These are phyloP conservation scores for Drosophila maculinotata DNA, from an alignment of 2,888 invertebrate species.

Conservation along the genomic window DNA sequence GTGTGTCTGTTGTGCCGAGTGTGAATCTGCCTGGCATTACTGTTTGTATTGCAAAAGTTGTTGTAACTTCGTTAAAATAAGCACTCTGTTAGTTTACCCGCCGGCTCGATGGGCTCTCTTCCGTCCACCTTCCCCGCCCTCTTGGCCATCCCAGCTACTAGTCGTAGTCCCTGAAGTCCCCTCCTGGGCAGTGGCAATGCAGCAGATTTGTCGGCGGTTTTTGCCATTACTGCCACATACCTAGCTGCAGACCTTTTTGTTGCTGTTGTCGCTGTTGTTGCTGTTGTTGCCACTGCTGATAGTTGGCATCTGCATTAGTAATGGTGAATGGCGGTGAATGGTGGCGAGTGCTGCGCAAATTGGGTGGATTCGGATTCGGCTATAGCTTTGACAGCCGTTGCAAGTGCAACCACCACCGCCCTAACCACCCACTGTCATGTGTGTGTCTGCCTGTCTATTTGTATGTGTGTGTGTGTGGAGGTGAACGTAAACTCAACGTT, in stretches of 20 bases:
- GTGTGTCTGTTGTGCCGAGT: slow-evolving; percentile 66
- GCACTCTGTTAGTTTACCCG: slow-evolving; percentile 79
- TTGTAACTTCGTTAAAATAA: slow-evolving; percentile 82
- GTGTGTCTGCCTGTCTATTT: slow-evolving; percentile 14
- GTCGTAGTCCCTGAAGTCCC: slow-evolving; percentile 16
- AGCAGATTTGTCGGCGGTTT: slow-evolving; percentile 79
- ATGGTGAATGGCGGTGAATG: slow-evolving; percentile 64
- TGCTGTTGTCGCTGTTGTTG: slow-evolving; percentile 15
- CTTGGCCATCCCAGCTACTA: neutral
- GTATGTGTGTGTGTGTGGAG: slow-evolving; percentile 28
- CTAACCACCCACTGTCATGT: slow-evolving; percentile 13
- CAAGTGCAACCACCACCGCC: neutral
- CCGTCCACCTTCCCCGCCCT: slow-evolving; percentile 21
- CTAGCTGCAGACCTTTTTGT: slow-evolving; percentile 17
- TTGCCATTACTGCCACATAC: slow-evolving; percentile 70
- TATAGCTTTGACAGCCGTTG: slow-evolving; percentile 35
- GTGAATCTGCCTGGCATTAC: slow-evolving; percentile 79
- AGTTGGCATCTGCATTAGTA: slow-evolving; percentile 78
- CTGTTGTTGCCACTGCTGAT: slow-evolving; percentile 53
- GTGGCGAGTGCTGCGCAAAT: slow-evolving; percentile 67
- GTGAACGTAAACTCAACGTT: slow-evolving; percentile 64
- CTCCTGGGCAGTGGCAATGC: slow-evolving; percentile 61
- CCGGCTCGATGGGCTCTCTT: slow-evolving; percentile 67
- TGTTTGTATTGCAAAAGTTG: slow-evolving; percentile 80
- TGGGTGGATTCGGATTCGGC: slow-evolving; percentile 63